Evolutionary conservation across 92 coral and sea anemone species (phyloP).

Genomic region (Bergia sp.): DNA sequence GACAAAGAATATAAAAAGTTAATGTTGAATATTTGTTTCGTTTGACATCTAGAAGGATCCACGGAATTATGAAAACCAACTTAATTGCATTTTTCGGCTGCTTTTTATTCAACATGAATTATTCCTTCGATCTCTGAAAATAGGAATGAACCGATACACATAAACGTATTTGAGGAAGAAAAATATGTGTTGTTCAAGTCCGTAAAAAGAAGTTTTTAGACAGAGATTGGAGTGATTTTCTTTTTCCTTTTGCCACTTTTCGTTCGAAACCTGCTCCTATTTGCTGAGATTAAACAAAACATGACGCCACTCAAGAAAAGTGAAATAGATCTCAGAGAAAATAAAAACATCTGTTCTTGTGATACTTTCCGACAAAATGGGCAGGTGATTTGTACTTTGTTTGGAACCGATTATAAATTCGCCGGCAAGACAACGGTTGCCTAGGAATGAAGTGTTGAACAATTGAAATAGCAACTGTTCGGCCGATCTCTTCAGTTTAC

Average conservation of each 20-base stretch:
- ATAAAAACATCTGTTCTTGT: slow-evolving; percentile 22
- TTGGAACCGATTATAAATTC: background rate
- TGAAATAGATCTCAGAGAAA: background rate
- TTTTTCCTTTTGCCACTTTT: background rate
- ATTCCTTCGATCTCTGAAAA: background rate
- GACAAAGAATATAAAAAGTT: slow-evolving; percentile 13
- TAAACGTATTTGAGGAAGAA: background rate
- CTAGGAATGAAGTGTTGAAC: background rate
- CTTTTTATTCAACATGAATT: background rate
- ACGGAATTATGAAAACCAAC: slow-evolving; percentile 19
- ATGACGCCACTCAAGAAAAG: background rate
- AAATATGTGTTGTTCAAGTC: background rate
- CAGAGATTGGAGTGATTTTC: background rate
- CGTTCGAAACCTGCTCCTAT: background rate
- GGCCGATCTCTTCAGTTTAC: background rate
- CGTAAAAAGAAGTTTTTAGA: background rate
- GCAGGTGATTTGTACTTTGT: background rate
- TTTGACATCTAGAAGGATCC: slow-evolving; percentile 1
- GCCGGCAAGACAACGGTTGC: background rate
- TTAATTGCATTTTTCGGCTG: slow-evolving; percentile 21
- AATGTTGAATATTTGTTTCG: slow-evolving; percentile 17
- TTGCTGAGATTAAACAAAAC: slow-evolving; percentile 4
- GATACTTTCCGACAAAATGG: slow-evolving; percentile 21
- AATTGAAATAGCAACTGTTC: background rate
- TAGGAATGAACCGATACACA: background rate